phyloP scores from a whole-genome alignment of 2,888 invertebrate species.

The Actias luna region DNA sequence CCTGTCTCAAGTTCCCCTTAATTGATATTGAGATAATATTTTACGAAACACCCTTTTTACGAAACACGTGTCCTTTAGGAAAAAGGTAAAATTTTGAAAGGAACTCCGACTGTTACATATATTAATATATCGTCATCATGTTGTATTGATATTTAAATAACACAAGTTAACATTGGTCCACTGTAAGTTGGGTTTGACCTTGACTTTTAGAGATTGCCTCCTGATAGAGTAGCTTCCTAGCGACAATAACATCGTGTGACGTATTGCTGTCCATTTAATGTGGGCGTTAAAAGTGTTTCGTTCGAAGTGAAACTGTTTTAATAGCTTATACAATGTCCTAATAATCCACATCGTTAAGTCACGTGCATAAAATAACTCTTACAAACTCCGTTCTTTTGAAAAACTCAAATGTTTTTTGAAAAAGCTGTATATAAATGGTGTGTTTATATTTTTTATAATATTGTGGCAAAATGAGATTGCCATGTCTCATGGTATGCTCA shows the following conservation, averaged over 20 bases:
- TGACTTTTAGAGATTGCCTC: constrained; percentile 73
- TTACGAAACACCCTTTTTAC: constrained; percentile 27
- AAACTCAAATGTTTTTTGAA: not conserved
- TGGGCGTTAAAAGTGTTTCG: not conserved
- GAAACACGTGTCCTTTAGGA: constrained; percentile 49
- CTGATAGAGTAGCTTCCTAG: constrained; percentile 61
- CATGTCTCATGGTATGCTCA: too few relatives aligned
- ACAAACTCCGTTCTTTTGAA: not conserved
- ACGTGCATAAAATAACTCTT: not conserved
- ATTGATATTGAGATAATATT: not conserved
- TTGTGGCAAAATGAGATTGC: too few relatives aligned
- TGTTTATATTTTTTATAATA: too few relatives aligned
- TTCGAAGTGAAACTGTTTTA: not conserved
- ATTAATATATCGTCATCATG: constrained; percentile 49
- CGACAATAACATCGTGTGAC: constrained; percentile 40
- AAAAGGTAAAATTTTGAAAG: constrained; percentile 74
- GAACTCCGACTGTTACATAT: constrained; percentile 46
- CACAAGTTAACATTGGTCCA: constrained; percentile 81
- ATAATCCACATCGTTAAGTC: not conserved
- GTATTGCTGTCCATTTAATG: constrained; percentile 11
- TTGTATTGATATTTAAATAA: constrained; percentile 77
- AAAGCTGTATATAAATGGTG: not conserved
- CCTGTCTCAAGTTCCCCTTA: not conserved
- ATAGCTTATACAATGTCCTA: not conserved
- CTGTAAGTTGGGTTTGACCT: constrained; percentile 63